Base-by-base conservation (phyloP, 2,113 vertebrate genomes). In the Nannobrachium achirus region DNA sequence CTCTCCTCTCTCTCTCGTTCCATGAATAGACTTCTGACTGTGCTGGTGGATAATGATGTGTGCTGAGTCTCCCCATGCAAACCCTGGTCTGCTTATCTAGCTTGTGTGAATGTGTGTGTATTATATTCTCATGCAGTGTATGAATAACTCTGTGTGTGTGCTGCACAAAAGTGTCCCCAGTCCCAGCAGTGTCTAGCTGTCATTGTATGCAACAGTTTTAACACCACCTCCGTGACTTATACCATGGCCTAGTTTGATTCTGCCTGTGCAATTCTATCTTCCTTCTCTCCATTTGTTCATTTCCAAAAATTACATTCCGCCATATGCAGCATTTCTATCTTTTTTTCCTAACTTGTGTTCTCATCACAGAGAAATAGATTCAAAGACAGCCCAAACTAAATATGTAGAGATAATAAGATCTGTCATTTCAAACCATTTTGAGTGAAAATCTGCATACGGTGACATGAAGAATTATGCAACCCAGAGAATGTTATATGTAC, bases 191-290 rank as follows among this genome's bases (percentile, higher is more conserved):
- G 40, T 48, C 42, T 8, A 33, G 59, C 53, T 25, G 10, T 20
- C 39, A 70, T 71, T 51, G 41, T 49, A 62, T 50, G 18, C 16
- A 57, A 49, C 41, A 1, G 4, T 20, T 16, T 59, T 42, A 4
- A 53, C 25, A 33, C 64, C 45, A 15, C 44, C n/a, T 63, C 45
- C 62, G 52, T 74, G 60, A 63, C 63, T 83, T 80, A 81, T 61
- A 60, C 52, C 65, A 42, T 78, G 80, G 72, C 77, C 80, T 75
- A 80, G 39, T 76, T 85, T 57, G 40, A 19, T 52, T 52, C 49
- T 65, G 41, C n/a, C 13, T 53, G 48, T 39, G 19, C 25, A 33
- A 33, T 33, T 33, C 25, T 33, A 4, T 66, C 51, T 59, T 45
- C 20, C 57, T 53, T 74, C 40, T 59, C 45, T 52, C 68, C 15